These are phyloP conservation scores for Proisotoma minuta DNA, from an alignment of 2,888 invertebrate species.

Conservation along the genomic window DNA sequence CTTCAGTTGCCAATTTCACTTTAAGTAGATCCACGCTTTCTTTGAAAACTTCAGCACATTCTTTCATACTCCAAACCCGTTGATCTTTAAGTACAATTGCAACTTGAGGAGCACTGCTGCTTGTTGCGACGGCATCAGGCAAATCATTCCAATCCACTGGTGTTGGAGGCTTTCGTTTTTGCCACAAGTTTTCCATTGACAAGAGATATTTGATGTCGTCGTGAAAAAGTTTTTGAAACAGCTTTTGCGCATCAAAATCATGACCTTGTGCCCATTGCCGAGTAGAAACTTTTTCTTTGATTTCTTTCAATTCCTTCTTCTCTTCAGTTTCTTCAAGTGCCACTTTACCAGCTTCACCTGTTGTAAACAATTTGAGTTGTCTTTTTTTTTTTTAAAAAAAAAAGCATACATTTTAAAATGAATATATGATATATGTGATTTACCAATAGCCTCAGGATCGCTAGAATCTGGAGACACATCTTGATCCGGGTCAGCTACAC, in stretches of 20 bases:
- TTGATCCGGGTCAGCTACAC: constrained; percentile 92
- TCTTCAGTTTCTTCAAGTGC: constrained; percentile 51
- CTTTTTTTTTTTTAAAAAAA: neutral
- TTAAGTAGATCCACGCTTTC: constrained; percentile 64
- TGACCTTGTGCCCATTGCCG: constrained; percentile 80
- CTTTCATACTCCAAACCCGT: constrained; percentile 70
- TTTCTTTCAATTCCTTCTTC: constrained; percentile 56
- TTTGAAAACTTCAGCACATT: constrained; percentile 68
- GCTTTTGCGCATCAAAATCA: constrained; percentile 73
- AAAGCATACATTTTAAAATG: neutral
- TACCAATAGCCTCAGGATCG: constrained; percentile 82
- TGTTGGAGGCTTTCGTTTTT: constrained; percentile 75
- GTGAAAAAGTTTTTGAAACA: constrained; percentile 88
- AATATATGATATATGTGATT: constrained; percentile 38
- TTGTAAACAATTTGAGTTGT: constrained; percentile 3
- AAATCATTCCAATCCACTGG: constrained; percentile 68
- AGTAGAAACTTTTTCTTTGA: constrained; percentile 65
- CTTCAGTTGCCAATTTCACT: constrained; percentile 55
- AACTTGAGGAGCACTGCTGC: constrained; percentile 55
- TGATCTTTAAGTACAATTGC: constrained; percentile 62
- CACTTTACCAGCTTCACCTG: constrained; percentile 51
- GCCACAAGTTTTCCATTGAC: constrained; percentile 94
- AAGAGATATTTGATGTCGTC: constrained; percentile 93
- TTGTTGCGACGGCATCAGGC: constrained; percentile 56
- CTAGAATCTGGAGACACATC: constrained; percentile 97